phyloP scores from a whole-genome alignment of 2,888 invertebrate species.

The Netelia melanura region DNA sequence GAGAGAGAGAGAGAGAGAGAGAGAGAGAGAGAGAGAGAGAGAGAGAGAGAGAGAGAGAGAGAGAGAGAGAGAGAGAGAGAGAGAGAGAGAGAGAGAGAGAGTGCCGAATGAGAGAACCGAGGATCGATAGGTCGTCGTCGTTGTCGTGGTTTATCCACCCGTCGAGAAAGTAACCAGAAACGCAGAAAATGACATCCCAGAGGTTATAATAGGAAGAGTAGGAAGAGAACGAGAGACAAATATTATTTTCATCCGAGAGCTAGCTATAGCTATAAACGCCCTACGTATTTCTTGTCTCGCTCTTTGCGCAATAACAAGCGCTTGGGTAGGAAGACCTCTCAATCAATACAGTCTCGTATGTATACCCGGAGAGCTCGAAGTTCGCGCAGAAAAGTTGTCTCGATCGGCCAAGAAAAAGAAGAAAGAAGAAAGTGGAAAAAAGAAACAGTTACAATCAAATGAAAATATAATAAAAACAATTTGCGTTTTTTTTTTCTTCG shows the following conservation, averaged over 20 bases:
- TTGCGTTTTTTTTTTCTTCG: too few species aligned
- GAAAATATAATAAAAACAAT: neutral
- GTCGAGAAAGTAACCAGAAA: constrained; percentile 54
- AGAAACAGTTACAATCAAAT: neutral
- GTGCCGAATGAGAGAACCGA: constrained; percentile 57
- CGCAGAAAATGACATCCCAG: constrained; percentile 46
- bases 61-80: constrained; percentile 22
- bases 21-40: constrained; percentile 16
- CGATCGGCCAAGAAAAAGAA: neutral
- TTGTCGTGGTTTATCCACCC: constrained; percentile 40
- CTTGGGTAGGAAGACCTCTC: constrained; percentile 35
- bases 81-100: constrained; percentile 9
- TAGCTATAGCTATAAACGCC: neutral
- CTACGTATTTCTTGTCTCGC: neutral
- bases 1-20: constrained; percentile 12
- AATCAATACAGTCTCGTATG: constrained; percentile 32
- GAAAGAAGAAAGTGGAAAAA: neutral
- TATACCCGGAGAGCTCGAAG: neutral
- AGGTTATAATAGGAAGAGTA: neutral
- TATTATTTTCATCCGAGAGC: constrained; percentile 45
- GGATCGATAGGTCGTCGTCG: constrained; percentile 68
- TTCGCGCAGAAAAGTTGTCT: neutral
- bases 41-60: constrained; percentile 21
- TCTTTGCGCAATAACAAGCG: neutral
- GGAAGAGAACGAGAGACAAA: constrained; percentile 9